Evolutionary conservation across 2,797 vertebrate genomes (phyloP).

Genomic region (Vireo griseus): DNA sequence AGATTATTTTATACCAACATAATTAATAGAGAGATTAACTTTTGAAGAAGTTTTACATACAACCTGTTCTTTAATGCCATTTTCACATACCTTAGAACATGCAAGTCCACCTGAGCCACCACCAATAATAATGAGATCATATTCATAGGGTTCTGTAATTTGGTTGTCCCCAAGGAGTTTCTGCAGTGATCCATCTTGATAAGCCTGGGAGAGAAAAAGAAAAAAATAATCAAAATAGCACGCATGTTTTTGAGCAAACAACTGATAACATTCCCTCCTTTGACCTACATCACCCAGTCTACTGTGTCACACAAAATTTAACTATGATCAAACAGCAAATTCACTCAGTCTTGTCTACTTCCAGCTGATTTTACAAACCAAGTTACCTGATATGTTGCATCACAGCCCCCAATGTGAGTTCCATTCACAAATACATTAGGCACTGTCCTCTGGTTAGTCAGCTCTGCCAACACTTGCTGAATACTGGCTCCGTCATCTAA

Average conservation of each 20-base stretch:
- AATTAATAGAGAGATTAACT: background rate
- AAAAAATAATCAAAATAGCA: slow-evolving; percentile 16
- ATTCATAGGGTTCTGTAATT: slow-evolving; percentile 80
- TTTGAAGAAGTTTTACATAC: background rate
- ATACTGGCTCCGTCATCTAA: slow-evolving; percentile 82
- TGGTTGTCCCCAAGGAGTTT: slow-evolving; percentile 78
- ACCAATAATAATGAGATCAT: slow-evolving; percentile 92
- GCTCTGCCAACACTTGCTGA: slow-evolving; percentile 85
- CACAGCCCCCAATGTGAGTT: slow-evolving; percentile 90
- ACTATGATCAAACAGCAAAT: background rate
- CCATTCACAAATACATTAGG: slow-evolving; percentile 95
- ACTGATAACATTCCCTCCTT: background rate
- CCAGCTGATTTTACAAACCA: background rate
- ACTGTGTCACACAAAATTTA: background rate
- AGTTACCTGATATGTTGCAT: slow-evolving; percentile 87
- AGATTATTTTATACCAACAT: background rate
- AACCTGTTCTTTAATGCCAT: background rate
- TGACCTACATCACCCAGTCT: background rate
- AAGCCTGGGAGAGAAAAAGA: slow-evolving; percentile 75
- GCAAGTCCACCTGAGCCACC: slow-evolving; percentile 95
- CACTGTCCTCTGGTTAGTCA: slow-evolving; percentile 92
- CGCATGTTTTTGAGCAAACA: background rate
- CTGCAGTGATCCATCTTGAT: slow-evolving; percentile 85
- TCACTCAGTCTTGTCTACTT: background rate
- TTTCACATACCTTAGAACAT: slow-evolving; percentile 87